Evolutionary conservation across 2,888 invertebrate genomes (phyloP), one percentile per base, ranked within the genome.

Genomic region (Nudaria mundana): DNA sequence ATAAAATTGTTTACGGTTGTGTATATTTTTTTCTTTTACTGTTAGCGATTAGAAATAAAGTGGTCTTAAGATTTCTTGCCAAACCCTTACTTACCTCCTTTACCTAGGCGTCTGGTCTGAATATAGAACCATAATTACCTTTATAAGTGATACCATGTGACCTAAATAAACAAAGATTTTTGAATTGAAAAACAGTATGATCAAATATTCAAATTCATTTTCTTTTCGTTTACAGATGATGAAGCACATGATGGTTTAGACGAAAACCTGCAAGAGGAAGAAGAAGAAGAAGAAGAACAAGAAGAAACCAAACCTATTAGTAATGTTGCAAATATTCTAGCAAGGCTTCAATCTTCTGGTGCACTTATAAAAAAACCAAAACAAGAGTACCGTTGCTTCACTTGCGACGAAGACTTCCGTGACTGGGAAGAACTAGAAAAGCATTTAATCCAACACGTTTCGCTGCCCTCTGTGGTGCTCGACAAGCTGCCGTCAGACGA

Each of bases 361-460:
- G 57, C 60, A 2, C 40, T 59, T n/a, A 47, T 55, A 10, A 82
- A 76, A 44, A 80, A 81, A 37, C 84, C 83, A 0, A 84, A 84
- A 48, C 58, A 77, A 38, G 85, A 86, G 48, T 66, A 72, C 45
- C 76, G 71, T 52, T 92, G 92, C 57, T 74, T 71, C 52, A 90
- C 90, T 22, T 92, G 92, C 59, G 75, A 87, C 53, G 71, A 85
- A 41, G 84, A 87, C 40, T 92, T 88, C 62, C 68, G 66, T 7
- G 67, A 76, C 49, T 85, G 84, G 75, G 73, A 76, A 26, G 84
- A 81, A 10, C 63, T 91, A 44, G 80, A 91, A 52, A 76, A 78
- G 8, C 92, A 92, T 66, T 74, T 91, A 7, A 76, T 90, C 20
- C 81, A 84, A 36, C 91, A 91, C 80, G 89, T 92, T 29, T 89